Evolutionary conservation across 2,797 vertebrate genomes (phyloP).

Genomic region (Danio kyathit): DNA sequence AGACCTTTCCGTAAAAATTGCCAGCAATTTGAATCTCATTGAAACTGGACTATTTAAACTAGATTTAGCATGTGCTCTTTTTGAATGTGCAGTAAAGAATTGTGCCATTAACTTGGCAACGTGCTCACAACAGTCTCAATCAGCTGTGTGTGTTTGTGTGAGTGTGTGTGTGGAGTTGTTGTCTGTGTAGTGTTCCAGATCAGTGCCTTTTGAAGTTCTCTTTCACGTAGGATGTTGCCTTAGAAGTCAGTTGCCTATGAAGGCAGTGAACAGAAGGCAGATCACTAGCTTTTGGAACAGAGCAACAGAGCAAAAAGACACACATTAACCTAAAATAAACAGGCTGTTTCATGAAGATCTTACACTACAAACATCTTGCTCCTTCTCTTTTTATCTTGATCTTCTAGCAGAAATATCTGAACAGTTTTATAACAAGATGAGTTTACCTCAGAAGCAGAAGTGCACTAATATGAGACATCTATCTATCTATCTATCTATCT

Average conservation of each 20-base stretch:
- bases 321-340: background rate
- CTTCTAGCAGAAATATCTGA: background rate
- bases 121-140: background rate
- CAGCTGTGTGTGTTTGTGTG: background rate
- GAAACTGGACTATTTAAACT: too few species aligned
- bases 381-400: background rate
- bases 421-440: background rate
- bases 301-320: background rate
- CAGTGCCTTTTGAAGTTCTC: background rate
- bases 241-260: slow-evolving; percentile 7
- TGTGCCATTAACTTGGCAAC: background rate
- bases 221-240: background rate
- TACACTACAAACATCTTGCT: background rate
- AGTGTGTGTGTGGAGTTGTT: background rate
- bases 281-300: background rate
- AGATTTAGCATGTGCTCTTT: too few species aligned
- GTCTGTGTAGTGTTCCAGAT: background rate
- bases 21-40: too few species aligned
- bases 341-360: background rate
- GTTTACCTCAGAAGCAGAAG: background rate
- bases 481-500: too few species aligned
- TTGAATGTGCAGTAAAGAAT: too few species aligned
- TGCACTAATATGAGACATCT: background rate
- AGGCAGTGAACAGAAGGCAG: background rate
- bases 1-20: too few species aligned